Percentiles rank a stretch among this genome's conserved stretches.
phyloP scores from a whole-genome alignment of 2,797 vertebrate genomes.

The Clarias fuscus region DNA sequence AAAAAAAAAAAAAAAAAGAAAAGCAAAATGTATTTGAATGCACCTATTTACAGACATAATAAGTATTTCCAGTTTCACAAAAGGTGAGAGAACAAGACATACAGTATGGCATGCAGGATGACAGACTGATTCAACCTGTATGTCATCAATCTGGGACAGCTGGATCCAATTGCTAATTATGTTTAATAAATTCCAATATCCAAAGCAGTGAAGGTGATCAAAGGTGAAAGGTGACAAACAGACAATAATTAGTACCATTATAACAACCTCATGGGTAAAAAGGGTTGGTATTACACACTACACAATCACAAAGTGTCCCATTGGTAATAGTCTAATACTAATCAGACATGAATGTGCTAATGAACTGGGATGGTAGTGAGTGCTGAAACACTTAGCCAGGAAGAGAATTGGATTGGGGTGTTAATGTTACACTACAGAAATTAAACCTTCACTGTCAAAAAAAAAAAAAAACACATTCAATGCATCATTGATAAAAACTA shows the following conservation, averaged over 20 bases:
- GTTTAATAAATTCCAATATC: background rate
- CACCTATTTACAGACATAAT: background rate
- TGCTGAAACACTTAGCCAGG: background rate
- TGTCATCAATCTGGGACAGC: background rate
- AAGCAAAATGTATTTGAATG: background rate
- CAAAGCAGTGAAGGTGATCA: background rate
- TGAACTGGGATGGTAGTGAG: background rate
- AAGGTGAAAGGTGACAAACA: background rate
- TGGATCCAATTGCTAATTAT: background rate
- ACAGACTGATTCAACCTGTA: too few relatives aligned
- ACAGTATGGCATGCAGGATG: background rate
- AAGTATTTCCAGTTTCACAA: background rate
- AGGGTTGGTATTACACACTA: background rate
- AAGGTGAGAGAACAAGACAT: background rate
- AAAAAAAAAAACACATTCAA: too few relatives aligned
- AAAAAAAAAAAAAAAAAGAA: too few relatives aligned
- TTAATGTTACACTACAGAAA: background rate
- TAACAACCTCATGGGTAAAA: background rate
- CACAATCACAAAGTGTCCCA: background rate
- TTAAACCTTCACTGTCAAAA: background rate
- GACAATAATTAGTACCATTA: background rate
- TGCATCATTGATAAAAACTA: background rate
- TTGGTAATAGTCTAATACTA: background rate
- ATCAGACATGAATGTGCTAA: conserved; percentile 7
- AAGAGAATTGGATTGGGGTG: background rate